Base-by-base conservation (phyloP, 92 coral and sea anemone genomes). In the Zoanthus solanderi region DNA sequence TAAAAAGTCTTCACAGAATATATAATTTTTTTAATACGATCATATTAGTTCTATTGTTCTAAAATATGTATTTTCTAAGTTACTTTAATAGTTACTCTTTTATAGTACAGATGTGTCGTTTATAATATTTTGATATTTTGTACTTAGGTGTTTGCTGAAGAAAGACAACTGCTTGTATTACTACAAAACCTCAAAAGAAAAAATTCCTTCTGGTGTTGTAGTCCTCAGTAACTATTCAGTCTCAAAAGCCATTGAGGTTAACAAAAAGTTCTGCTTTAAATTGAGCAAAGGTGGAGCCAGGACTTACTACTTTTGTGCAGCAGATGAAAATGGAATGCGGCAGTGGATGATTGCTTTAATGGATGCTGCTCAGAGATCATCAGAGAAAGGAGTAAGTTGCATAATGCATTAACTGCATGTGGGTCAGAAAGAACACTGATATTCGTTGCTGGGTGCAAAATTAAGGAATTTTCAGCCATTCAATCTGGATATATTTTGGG, bases 221-320 rank as follows among this genome's bases (percentile, higher is more conserved):
- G 95, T 96, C 11, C 89, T 96, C 2, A 82, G 84, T 58, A 93
- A 92, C 90, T 96, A 96, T 88, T 92, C 98, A 11, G 86, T 96
- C 17, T 93, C 98, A 66, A 95, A 94, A 78, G 95, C 96, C 45
- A 91, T 94, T 7, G 99, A 96, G 63, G 72, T 90, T 42, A 94
- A 81, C 92, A 96, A 90, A 48, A 89, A 68, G 30, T 83, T 87
- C 83, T 96, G 98, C 94, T 90, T 96, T 66, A 96, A 95, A 91
- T 63, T 96, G 75, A 93, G 92, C 76, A 96, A 96, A 72, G 99
- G 99, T 12, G 99, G 99, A 0, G 99, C 96, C 10, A 87, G 98
- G 76, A 92, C 95, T 0, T 96, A 95, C 79, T 93, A 84, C 89
- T 81, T 96, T 75, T 90, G 93, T 78, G 94, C 98, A 5, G 94